Evolutionary conservation across 1,140 invertebrate genomes (phyloP), one percentile per base, ranked within the genome.

Genomic region (Drosophila sproati): DNA sequence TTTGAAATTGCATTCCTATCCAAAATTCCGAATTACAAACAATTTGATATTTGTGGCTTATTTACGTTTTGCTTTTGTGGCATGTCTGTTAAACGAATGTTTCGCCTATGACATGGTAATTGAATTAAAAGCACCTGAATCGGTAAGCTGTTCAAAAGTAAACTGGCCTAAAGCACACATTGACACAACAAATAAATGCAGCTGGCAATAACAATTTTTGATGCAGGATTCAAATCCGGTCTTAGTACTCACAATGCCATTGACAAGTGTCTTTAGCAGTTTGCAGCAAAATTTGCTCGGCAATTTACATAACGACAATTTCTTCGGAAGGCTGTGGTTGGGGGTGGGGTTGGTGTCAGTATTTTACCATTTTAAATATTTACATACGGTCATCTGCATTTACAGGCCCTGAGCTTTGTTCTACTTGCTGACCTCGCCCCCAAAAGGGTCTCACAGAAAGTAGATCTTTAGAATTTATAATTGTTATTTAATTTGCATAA

Each of bases 401-500:
- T 76, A 68, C 63, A 77, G 69, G 45, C 77, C 77, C 52, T 51
- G 68, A 77, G 77, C 69, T 74, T 62, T 77, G 62, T 69, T 66
- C 72, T 56, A 73, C 64, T n/a, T 37, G 47, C 45, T 72, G 54
- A 72, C 73, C 73, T 60, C 61, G 61, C 48, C 48, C 69, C 28
- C 52, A 50, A 57, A 20, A 29, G 10, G 31, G 37, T 48, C 68
- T 54, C 48, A 35, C 39, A 48, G 59, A 64, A 64, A 64, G 47
- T 59, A 59, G 43, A 71, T 59, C 73, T 77, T 83, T 61, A 66
- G 85, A 80, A 89, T 80, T 88, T 83, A 64, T 88, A 88, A 88
- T 88, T 88, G 73, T 80, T 71, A 89, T 89, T 83, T 89, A 80
- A 89, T 88, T 88, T 88, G 80, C 85, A 88, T 88, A 88, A 54